phyloP scores from a whole-genome alignment of 2,797 vertebrate species.

The Sebastes goodei region DNA sequence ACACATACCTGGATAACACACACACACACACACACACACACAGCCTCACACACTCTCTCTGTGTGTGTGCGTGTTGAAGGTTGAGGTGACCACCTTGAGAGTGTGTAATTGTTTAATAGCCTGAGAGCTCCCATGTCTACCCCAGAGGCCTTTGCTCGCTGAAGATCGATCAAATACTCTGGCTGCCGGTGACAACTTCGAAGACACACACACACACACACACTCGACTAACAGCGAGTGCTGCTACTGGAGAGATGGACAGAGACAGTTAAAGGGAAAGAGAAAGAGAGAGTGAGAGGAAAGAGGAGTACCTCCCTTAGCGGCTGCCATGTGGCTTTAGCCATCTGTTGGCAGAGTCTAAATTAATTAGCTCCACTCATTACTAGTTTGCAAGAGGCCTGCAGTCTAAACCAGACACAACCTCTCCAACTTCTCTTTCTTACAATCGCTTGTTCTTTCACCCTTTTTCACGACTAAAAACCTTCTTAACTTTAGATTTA shows the following conservation, averaged over 20 bases:
- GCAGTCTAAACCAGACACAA: constrained; percentile 73
- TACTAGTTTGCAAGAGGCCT: constrained; percentile 79
- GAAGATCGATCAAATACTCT: constrained; percentile 71
- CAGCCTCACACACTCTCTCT: neutral
- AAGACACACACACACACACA: constrained; percentile 28
- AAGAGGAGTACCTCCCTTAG: constrained; percentile 75
- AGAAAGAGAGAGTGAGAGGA: constrained; percentile 60
- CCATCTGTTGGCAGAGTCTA: constrained; percentile 86
- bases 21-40: neutral
- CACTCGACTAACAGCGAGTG: constrained; percentile 17
- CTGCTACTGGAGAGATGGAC: constrained; percentile 50
- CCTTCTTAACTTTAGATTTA: neutral
- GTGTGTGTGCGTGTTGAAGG: constrained; percentile 24
- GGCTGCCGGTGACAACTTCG: constrained; percentile 61
- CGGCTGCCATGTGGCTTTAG: constrained; percentile 83
- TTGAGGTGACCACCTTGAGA: constrained; percentile 70
- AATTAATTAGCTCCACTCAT: constrained; percentile 87
- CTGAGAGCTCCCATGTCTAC: constrained; percentile 63
- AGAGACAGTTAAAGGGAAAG: constrained; percentile 62
- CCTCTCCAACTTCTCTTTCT: constrained; percentile 46
- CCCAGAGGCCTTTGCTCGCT: constrained; percentile 58
- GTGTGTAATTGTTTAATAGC: constrained; percentile 81
- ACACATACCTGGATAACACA: constrained; percentile 24
- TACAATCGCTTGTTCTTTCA: constrained; percentile 29
- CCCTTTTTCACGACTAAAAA: neutral